Evolutionary conservation across 2,113 vertebrate species (phyloP), one percentile per base, ranked within the genome.

Genomic region (Ictalurus punctatus): DNA sequence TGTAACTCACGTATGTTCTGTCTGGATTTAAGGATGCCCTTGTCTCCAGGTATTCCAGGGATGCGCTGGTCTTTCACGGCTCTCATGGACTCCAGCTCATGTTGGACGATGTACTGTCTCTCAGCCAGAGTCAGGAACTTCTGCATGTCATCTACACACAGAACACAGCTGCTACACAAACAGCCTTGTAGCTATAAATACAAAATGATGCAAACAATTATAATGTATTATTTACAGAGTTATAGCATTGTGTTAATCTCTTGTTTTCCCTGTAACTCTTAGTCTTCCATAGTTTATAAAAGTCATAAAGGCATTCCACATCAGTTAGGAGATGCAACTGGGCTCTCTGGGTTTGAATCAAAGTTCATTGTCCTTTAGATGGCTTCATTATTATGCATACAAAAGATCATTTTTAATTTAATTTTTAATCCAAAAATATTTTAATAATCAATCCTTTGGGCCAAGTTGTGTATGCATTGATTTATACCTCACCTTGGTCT

Each of bases 81-180:
- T 27, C 94, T 90, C 85, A 96, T 87, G 25, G 94, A 94, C 8
- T 96, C 95, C 92, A 97, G 88, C 90, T 95, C 94, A 34, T 95
- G 93, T 91, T 95, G 96, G 78, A 96, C 90, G 0, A 97, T 94
- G 92, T 92, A 96, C 93, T 96, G 96, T 48, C 94, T 92, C 92
- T 97, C 96, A 0, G 96, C 95, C 86, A 95, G 82, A 0, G 95
- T 96, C 90, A 97, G 92, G 89, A 97, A 96, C 63, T 40, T 89
- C 85, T 95, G 93, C 92, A 95, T 95, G 93, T 97, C 92, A 90
- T 95, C 96, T 97, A 90, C 58, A 89, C 63, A 84, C 73, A 87
- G 59, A 81, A 86, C 48, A 85, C 23, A 74, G 61, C 8, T 54
- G 40, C 34, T 82, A 56, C 56, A 81, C 59, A 69, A 84, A 86